Conservation (phyloP, 2,113 vertebrate species). For the Chaetops frenatus region DNA sequence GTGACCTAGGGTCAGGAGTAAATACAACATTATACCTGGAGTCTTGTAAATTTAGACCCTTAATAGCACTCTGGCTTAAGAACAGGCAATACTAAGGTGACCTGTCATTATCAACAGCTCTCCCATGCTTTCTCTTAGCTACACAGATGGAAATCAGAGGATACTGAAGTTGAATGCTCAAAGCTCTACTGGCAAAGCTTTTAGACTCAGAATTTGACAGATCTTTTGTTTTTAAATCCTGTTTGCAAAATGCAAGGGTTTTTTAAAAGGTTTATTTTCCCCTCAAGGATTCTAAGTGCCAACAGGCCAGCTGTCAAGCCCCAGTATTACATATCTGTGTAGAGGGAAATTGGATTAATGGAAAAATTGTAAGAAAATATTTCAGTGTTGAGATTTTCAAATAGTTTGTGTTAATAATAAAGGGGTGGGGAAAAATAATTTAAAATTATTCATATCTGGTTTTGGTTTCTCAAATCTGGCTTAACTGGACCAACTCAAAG, state of each 20-base stretch:
- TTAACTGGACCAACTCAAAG: neutral
- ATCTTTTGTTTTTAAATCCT: constrained; percentile 40
- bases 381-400: neutral
- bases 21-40: neutral
- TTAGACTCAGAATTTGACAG: constrained; percentile 11
- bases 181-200: neutral
- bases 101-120: neutral
- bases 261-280: constrained; percentile 41
- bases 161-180: neutral
- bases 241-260: constrained; percentile 23
- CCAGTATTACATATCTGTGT: neutral
- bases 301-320: constrained; percentile 31
- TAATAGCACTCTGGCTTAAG: neutral
- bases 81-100: neutral
- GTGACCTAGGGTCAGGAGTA: neutral
- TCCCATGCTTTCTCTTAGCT: neutral
- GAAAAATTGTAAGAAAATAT: neutral
- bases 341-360: neutral
- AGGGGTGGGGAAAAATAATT: neutral
- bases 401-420: neutral
- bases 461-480: neutral
- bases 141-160: neutral
- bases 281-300: constrained; percentile 30
- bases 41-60: neutral
- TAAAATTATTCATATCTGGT: neutral